Base-by-base conservation (phyloP, 2,888 invertebrate genomes). In the Chironomus riparius region DNA sequence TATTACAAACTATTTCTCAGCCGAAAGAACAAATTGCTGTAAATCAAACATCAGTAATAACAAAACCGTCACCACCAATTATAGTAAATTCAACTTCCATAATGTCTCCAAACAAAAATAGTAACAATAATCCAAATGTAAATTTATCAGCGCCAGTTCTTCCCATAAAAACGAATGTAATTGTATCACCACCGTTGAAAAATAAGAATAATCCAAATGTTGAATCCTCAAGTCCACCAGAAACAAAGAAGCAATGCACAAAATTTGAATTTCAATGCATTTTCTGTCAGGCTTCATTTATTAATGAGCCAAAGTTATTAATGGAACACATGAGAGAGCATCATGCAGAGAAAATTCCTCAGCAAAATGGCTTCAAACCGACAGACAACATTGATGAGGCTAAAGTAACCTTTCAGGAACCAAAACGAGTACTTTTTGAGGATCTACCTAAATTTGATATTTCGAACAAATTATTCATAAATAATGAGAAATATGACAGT, bases 321-420 rank as follows among this genome's bases (percentile, higher is more conserved):
- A 83, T 82, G 71, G 82, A 82, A 72, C 84, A 84, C 77, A 82
- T 84, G 81, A 82, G 81, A 77, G 80, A 78, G 21, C 80, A 80
- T 72, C 84, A 84, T 80, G 79, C 82, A 1, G 81, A 81, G 38
- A 72, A 38, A 68, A 38, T 38, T 28, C 28, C 68, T 12, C 68
- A 47, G 18, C 38, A 38, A 13, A 68, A 47, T 38, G 38, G 13
- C 2, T 24, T 10, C 1, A n/a, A n/a, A 3, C 4, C 38, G n/a
- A 10, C 13, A 38, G 28, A 38, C 1, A 68, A 68, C 47, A 68
- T 4, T 28, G 47, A 68, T 18, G 65, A 65, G 22, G 21, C 24
- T 24, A 65, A 65, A 22, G 22, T 7, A 24, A 10, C 38, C 10
- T 7, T 38, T 38, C 24, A 65, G 18, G 56, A 65, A 22, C 22